These are phyloP conservation scores for Druon quercuslanigerum DNA, from an alignment of 1,140 invertebrate genomes.

Conservation along the genomic window DNA sequence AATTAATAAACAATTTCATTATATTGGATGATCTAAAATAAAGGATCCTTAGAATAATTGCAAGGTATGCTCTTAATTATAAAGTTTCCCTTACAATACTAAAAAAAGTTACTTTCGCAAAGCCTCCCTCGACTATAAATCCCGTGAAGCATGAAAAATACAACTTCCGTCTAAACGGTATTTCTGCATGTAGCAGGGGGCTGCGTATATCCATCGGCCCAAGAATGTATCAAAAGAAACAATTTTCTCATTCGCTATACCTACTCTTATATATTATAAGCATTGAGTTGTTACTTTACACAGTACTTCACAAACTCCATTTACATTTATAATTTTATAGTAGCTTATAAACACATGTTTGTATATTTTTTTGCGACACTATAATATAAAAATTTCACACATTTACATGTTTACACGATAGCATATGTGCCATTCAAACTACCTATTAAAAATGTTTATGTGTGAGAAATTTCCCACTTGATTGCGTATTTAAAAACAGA, in stretches of 20 bases:
- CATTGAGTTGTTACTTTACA: neutral
- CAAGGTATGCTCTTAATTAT: slow-evolving; percentile 30
- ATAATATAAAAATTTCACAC: no score
- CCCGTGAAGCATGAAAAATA: slow-evolving; percentile 55
- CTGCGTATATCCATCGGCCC: neutral
- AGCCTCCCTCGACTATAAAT: slow-evolving; percentile 35
- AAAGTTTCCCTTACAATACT: slow-evolving; percentile 24
- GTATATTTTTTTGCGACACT: no score
- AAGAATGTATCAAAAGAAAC: slow-evolving; percentile 40
- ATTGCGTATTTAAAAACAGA: no score
- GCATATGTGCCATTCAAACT: no score
- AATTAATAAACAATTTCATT: neutral
- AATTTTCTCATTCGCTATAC: slow-evolving; percentile 35
- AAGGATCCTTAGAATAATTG: slow-evolving; percentile 28
- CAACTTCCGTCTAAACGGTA: slow-evolving; percentile 59
- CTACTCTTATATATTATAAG: slow-evolving; percentile 22
- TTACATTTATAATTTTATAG: neutral
- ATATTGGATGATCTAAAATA: neutral
- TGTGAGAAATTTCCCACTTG: no score
- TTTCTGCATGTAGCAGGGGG: slow-evolving; percentile 33
- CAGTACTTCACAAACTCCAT: neutral
- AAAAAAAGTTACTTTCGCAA: slow-evolving; percentile 37
- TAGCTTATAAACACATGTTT: no score
- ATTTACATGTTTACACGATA: no score
- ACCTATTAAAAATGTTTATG: no score